Conservation (phyloP, 2,888 invertebrate genomes). For the Yponomeuta cagnagella region DNA sequence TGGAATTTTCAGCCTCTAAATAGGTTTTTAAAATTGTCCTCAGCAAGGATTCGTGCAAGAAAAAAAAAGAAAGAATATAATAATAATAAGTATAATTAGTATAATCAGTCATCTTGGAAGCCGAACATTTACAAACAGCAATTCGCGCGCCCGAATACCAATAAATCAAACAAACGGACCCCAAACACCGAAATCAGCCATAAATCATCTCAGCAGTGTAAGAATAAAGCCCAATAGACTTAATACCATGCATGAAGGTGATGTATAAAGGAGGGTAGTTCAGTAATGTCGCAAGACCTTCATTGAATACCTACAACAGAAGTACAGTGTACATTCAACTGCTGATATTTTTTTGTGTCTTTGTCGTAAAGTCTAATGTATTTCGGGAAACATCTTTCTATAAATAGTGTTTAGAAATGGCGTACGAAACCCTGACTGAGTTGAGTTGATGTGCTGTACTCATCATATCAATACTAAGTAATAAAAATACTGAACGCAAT, state of each 20-base stretch:
- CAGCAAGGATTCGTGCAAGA: too few species aligned
- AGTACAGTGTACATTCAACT: background rate
- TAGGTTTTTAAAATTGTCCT: too few species aligned
- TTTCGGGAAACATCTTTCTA: too few species aligned
- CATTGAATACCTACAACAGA: background rate
- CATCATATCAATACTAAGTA: too few species aligned
- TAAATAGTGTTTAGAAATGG: too few species aligned
- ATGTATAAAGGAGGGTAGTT: conserved; percentile 24
- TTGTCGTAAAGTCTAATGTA: background rate
- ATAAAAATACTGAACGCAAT: too few species aligned
- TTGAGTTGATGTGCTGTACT: too few species aligned
- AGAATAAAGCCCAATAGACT: conserved; percentile 29
- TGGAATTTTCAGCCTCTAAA: too few species aligned
- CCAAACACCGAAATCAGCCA: conserved; percentile 9
- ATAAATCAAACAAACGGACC: conserved; percentile 8
- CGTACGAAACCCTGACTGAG: too few species aligned
- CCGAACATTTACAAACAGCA: background rate
- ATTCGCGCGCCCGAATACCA: background rate
- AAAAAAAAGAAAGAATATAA: too few species aligned
- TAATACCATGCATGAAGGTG: conserved; percentile 64
- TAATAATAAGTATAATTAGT: too few species aligned
- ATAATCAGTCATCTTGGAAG: too few species aligned
- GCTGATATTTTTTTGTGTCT: background rate
- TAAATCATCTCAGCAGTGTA: conserved; percentile 9
- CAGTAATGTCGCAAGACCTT: background rate